A percentile compares a stretch with the other conserved stretches of the same genome.
Evolutionary conservation across 2,113 vertebrate genomes (phyloP).

Genomic region (Alexandromys fortis): DNA sequence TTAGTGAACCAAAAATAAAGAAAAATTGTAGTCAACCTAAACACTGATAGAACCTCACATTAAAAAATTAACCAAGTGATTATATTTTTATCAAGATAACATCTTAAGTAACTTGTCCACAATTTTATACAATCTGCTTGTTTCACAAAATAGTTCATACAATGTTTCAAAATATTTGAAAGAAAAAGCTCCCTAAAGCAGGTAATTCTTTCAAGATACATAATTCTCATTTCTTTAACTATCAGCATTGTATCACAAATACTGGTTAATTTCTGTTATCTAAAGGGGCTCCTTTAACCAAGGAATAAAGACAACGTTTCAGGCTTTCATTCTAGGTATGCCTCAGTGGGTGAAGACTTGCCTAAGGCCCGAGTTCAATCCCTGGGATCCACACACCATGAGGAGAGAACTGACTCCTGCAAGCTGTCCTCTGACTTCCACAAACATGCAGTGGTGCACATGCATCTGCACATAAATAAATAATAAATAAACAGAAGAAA

Average conservation of each 20-base stretch:
- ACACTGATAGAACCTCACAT: not conserved
- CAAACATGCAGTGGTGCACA: not conserved
- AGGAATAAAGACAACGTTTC: not conserved
- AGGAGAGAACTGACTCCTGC: not conserved
- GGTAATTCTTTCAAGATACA: slow-evolving; percentile 28
- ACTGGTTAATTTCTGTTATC: not conserved
- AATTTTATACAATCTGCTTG: slow-evolving; percentile 9
- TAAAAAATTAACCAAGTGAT: not conserved
- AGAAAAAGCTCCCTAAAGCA: slow-evolving; percentile 21
- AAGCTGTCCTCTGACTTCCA: not conserved
- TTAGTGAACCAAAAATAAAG: not conserved
- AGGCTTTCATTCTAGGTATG: not conserved
- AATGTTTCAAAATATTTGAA: slow-evolving; percentile 58
- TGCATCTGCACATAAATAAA: not conserved
- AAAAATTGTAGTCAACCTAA: not conserved
- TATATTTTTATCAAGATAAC: not conserved
- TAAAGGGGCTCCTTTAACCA: not conserved
- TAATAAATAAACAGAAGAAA: not conserved
- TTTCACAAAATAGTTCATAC: slow-evolving; percentile 29
- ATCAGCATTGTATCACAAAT: not conserved
- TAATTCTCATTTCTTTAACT: slow-evolving; percentile 6
- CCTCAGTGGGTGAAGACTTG: not conserved
- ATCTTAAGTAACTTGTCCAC: not conserved
- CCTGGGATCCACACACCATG: too few species aligned
- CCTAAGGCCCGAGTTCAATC: not conserved